Percentiles rank a stretch among this genome's conserved stretches.
Conservation (phyloP, 2,797 vertebrate species). For the Protosalanx chinensis region DNA sequence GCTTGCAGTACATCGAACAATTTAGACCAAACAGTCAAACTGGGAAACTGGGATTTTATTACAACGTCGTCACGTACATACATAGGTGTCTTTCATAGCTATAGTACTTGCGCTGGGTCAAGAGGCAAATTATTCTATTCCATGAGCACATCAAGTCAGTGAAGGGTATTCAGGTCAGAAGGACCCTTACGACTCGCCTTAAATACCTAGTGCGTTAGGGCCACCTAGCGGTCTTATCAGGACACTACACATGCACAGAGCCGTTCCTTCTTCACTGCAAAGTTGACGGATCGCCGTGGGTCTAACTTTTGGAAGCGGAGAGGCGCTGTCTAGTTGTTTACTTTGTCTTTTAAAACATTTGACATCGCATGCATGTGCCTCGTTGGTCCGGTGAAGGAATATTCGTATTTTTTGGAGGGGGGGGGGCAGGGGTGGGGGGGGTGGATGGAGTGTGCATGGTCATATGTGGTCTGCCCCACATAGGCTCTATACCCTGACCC, state of each 20-base stretch:
- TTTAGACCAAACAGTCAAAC: neutral
- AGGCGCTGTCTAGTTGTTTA: neutral
- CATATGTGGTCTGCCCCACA: constrained; percentile 32
- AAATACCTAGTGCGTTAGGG: constrained; percentile 26
- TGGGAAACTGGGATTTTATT: neutral
- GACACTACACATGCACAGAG: constrained; percentile 28
- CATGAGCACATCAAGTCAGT: neutral
- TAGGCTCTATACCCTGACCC: constrained; percentile 54
- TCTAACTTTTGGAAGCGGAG: neutral
- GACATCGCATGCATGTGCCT: neutral
- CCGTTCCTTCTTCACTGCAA: neutral
- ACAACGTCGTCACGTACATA: neutral
- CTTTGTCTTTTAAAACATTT: neutral
- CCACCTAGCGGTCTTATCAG: constrained; percentile 52
- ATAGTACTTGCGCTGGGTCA: neutral
- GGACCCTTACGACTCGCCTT: too few relatives aligned
- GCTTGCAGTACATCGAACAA: too few relatives aligned
- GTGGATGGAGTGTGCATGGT: neutral
- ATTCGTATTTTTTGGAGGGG: neutral
- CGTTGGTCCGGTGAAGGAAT: neutral
- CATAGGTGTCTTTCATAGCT: neutral
- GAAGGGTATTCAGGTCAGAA: neutral
- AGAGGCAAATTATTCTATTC: neutral
- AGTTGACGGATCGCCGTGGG: neutral
- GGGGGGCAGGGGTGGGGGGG: too few relatives aligned